Evolutionary conservation across 1,140 invertebrate species (phyloP).

Genomic region (Adoxophyes honmai): DNA sequence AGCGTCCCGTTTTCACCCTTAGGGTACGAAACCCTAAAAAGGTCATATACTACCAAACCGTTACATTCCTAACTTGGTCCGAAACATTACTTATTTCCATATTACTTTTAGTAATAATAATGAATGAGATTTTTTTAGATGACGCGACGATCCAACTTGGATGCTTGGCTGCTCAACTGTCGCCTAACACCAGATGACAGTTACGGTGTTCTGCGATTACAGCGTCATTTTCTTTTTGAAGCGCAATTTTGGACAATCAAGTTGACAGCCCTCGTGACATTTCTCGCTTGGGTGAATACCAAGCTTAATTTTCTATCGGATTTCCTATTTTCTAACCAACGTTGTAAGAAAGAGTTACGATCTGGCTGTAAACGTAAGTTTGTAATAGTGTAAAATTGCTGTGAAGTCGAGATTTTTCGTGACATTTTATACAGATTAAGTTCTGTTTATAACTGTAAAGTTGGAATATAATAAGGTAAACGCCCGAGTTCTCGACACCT

Average conservation of each 20-base stretch:
- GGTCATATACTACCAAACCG: no score
- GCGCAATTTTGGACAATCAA: background rate
- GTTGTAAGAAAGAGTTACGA: background rate
- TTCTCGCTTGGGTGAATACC: background rate
- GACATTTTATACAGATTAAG: background rate
- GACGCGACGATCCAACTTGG: background rate
- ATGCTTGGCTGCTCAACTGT: constrained; percentile 8
- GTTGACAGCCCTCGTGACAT: constrained; percentile 7
- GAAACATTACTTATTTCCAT: no score
- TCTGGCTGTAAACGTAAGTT: background rate
- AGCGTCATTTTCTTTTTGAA: constrained; percentile 7
- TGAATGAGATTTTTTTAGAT: no score
- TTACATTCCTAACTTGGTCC: no score
- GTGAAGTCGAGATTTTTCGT: background rate
- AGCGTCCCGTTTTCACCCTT: no score
- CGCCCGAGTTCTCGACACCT: no score
- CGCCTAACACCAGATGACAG: background rate
- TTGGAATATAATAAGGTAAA: no score
- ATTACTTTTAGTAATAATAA: no score
- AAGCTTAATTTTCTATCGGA: background rate
- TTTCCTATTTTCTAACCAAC: background rate
- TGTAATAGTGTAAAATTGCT: background rate
- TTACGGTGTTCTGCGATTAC: constrained; percentile 1
- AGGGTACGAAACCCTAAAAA: no score
- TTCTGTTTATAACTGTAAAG: background rate